These are phyloP conservation scores for Noctua fimbriata DNA, from an alignment of 2,888 invertebrate genomes.

Conservation along the genomic window DNA sequence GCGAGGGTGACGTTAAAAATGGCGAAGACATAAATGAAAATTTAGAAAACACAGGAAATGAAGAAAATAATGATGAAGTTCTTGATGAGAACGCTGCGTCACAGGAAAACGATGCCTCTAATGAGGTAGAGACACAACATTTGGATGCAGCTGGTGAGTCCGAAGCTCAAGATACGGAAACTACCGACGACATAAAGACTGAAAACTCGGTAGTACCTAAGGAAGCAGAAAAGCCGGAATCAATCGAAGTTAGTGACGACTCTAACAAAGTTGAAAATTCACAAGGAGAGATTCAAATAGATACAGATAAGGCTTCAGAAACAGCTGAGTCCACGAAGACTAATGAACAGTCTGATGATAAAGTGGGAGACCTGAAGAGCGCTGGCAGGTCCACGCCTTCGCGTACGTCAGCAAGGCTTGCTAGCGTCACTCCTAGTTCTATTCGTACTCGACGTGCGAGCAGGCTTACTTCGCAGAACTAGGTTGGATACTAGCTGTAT, in stretches of 20 bases:
- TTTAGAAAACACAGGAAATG: conserved; percentile 21
- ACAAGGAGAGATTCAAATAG: conserved; percentile 5
- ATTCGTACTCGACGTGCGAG: conserved; percentile 81
- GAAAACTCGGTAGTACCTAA: neutral
- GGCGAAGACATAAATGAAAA: conserved; percentile 30
- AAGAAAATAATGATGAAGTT: conserved; percentile 19
- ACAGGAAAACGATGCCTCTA: conserved; percentile 10
- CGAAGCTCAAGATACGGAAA: conserved; percentile 2
- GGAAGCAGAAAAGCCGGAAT: neutral
- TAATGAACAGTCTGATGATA: conserved; percentile 44
- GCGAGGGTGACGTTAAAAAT: conserved; percentile 15
- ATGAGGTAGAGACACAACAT: conserved; percentile 25
- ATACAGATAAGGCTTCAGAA: neutral
- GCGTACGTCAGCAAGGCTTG: conserved; percentile 73
- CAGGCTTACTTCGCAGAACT: conserved; percentile 72
- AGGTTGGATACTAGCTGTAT: neutral
- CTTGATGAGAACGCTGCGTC: neutral
- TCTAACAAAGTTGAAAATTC: conserved; percentile 9
- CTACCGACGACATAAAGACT: neutral
- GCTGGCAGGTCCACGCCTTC: conserved; percentile 73
- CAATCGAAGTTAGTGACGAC: conserved; percentile 5
- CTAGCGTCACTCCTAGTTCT: conserved; percentile 74
- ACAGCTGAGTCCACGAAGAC: neutral
- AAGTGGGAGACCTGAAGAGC: conserved; percentile 61
- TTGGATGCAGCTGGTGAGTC: neutral